Percentiles rank a stretch among this genome's conserved stretches.
Evolutionary conservation across 2,113 vertebrate species (phyloP).

Genomic region (Saguinus imperator): DNA sequence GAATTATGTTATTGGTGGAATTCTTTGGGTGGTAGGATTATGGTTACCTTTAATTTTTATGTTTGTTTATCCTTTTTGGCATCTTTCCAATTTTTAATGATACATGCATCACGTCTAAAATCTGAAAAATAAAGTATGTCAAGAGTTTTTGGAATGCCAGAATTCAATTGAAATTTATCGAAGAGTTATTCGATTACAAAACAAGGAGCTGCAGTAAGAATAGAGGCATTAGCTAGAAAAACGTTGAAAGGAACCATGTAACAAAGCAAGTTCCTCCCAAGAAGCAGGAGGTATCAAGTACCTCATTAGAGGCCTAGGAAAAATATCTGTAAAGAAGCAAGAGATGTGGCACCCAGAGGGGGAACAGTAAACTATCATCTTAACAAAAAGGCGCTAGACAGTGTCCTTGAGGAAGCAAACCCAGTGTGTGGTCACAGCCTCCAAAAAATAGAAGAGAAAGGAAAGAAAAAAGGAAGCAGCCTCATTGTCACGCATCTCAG

Average conservation of each 20-base stretch:
- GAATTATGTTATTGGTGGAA: background rate
- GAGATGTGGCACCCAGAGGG: background rate
- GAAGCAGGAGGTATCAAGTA: background rate
- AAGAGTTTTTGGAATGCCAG: background rate
- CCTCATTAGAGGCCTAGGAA: slow-evolving; percentile 12
- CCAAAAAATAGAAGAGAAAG: background rate
- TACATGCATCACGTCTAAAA: background rate
- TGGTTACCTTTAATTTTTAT: background rate
- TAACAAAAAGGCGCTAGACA: background rate
- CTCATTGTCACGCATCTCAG: background rate
- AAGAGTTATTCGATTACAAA: background rate
- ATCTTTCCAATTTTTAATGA: background rate
- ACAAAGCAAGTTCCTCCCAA: slow-evolving; percentile 9
- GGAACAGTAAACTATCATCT: background rate
- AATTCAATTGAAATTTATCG: slow-evolving; percentile 9
- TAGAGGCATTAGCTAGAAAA: background rate
- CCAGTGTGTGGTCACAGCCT: background rate
- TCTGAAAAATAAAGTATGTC: slow-evolving; percentile 37
- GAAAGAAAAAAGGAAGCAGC: background rate
- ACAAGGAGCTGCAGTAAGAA: background rate
- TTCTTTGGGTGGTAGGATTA: background rate
- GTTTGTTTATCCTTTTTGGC: background rate
- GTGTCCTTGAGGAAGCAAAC: background rate
- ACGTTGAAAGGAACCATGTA: background rate
- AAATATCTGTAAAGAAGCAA: slow-evolving; percentile 1